Conservation (phyloP, 1,140 invertebrate genomes). For the Epicauta chinensis region DNA sequence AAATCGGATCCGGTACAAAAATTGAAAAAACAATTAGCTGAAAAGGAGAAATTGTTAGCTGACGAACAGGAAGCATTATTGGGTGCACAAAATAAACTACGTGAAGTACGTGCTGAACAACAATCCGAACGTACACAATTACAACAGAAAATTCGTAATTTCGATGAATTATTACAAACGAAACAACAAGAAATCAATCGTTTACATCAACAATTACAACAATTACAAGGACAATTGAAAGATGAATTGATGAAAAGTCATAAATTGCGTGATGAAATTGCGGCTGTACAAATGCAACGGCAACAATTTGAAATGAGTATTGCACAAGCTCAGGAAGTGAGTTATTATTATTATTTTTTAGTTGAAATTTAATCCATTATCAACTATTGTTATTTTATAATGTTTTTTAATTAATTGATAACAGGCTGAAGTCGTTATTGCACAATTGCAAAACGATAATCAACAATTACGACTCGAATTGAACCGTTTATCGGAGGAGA, state of each 20-base stretch:
- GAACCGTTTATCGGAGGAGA: slow-evolving; percentile 45
- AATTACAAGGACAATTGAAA: slow-evolving; percentile 52
- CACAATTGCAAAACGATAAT: slow-evolving; percentile 45
- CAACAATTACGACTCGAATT: slow-evolving; percentile 45
- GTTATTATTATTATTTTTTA: too few relatives aligned
- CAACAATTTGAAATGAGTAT: slow-evolving; percentile 51
- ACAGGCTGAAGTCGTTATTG: slow-evolving; percentile 41
- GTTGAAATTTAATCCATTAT: too few relatives aligned
- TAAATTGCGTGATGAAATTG: slow-evolving; percentile 51
- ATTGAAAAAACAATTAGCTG: slow-evolving; percentile 77
- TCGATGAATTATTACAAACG: slow-evolving; percentile 50
- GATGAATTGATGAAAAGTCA: slow-evolving; percentile 50
- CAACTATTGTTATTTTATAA: too few relatives aligned
- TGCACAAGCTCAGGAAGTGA: slow-evolving; percentile 34
- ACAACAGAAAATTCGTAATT: slow-evolving; percentile 47
- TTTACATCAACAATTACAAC: slow-evolving; percentile 32
- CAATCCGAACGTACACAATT: slow-evolving; percentile 55
- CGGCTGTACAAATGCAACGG: slow-evolving; percentile 47
- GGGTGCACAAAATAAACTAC: slow-evolving; percentile 66
- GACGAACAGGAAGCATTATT: slow-evolving; percentile 65
- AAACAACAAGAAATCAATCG: slow-evolving; percentile 37
- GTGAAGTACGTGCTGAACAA: slow-evolving; percentile 69
- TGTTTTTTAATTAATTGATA: neutral
- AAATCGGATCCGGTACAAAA: slow-evolving; percentile 78
- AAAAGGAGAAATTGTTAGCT: slow-evolving; percentile 66